Evolutionary conservation across 2,888 invertebrate genomes (phyloP), one percentile per base, ranked within the genome.

Genomic region (Acrocera orbiculus): DNA sequence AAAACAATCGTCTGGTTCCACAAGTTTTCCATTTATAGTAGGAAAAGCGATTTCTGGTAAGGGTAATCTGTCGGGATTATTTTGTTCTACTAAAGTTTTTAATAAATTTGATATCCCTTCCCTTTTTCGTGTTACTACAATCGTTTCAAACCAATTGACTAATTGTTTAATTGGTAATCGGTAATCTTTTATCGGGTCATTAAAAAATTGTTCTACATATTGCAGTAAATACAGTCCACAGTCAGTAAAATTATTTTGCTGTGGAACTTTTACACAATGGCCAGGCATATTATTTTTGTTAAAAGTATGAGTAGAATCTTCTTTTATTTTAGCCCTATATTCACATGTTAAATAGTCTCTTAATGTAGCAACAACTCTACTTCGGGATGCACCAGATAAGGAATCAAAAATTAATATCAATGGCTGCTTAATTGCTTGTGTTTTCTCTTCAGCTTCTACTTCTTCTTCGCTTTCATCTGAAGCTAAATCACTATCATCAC

Each of bases 371-470:
- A 87, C 85, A 13, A 92, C 86, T 39, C 83, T 69, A 23, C 76
- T 73, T 49, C 90, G 68, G 27, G 79, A 77, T 3, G 80, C 76
- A 7, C 81, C 78, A 43, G 80, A 77, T 48, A 96, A 62, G 0
- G 95, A 96, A 62, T 96, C 95, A 58, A 95, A 93, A 51, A 96
- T 83, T 39, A 96, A 63, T 50, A 96, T 89, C 54, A 90, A 85
- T 0, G 93, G 89, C 49, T 58, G 58, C 32, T 58, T 58, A 1
- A 53, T 51, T 4, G 47, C 36, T 30, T 45, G 47, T 25, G 24
- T 7, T 24, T 35, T 11, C 14, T 4, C 24, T 15, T 5, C 20
- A 20, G 37, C 37, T n/a, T 56, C 37, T 16, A 57, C 40, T 16
- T 52, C 52, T 27, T 39, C 42, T 37, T 62, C 58, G 39, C 54